Conservation (phyloP, 1,140 invertebrate genomes). For the Acromyrmex charruanus region DNA sequence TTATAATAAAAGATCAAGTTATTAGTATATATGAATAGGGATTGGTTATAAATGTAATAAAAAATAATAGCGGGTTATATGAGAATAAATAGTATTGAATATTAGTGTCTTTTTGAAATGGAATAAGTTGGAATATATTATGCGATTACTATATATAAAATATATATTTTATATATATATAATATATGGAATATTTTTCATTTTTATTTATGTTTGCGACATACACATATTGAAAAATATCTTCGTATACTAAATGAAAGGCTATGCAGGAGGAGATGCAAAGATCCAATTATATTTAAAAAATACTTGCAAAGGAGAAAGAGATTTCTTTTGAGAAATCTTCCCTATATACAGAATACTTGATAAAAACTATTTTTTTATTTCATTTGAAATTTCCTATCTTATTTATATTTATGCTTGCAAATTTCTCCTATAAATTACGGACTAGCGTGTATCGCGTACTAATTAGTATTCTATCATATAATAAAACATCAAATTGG, state of each 20-base stretch:
- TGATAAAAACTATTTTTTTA: neutral
- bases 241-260: neutral
- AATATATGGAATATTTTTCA: neutral
- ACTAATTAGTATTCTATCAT: neutral
- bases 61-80: neutral
- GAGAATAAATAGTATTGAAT: neutral
- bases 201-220: neutral
- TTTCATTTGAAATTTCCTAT: neutral
- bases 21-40: neutral
- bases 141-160: neutral
- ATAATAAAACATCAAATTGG: slow-evolving; percentile 24
- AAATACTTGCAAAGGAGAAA: neutral
- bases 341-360: neutral
- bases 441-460: neutral
- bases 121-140: neutral
- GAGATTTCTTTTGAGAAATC: neutral
- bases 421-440: slow-evolving; percentile 21
- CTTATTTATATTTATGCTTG: neutral
- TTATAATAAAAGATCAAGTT: neutral
- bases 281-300: neutral
- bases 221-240: neutral
- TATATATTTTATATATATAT: too few relatives aligned
- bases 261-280: neutral
- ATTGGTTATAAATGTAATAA: neutral
- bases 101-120: neutral